Evolutionary conservation across 2,113 vertebrate genomes (phyloP), one percentile per base, ranked within the genome.

Genomic region (Xiphias gladius): DNA sequence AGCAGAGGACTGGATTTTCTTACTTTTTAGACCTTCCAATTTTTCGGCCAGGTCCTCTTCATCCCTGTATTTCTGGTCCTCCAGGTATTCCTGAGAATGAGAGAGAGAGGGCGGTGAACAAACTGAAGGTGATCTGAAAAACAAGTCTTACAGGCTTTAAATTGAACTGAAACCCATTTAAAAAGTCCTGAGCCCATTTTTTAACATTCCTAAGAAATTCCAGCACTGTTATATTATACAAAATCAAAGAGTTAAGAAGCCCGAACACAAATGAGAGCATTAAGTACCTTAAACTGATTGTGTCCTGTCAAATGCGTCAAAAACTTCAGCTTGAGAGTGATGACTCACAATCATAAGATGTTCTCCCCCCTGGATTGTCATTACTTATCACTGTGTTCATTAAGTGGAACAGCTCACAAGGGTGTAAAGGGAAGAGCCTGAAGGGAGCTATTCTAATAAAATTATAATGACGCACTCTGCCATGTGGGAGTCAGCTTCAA

Each of bases 61-160:
- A 94, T 99, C 96, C 0, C 95, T 95, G 93, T 97, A 99, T 90
- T 99, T 99, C 82, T 99, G 97, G 92, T 99, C 97, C 87, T 96
- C 97, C 89, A 99, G 94, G 80, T 97, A 99, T 86, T 99, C 98
- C 98, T 99, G 81, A 14, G 30, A 26, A 68, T 9, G 41, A 50
- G 9, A 22, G 67, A 30, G 35, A 37, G 12, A 26, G 54, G 24
- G 10, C 8, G 12, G 28, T 55, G 11, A 82, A 26, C 10, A 69
- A 37, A 52, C 0, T 1, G 26, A 35, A 67, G 8, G 11, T 1
- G 24, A 55, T 11, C 22, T 83, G 20, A 61, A 74, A 59, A 68
- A 30, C 48, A 43, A 4, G 50, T 50, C 55, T 80, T 50, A 32
- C 54, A n/a, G 22, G 71, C 39, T 39, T 54, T 4, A 46, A 22